Percentiles rank a stretch among this genome's conserved stretches.
Conservation (phyloP, 2,113 vertebrate species). For the Daphoenositta chrysoptera region DNA sequence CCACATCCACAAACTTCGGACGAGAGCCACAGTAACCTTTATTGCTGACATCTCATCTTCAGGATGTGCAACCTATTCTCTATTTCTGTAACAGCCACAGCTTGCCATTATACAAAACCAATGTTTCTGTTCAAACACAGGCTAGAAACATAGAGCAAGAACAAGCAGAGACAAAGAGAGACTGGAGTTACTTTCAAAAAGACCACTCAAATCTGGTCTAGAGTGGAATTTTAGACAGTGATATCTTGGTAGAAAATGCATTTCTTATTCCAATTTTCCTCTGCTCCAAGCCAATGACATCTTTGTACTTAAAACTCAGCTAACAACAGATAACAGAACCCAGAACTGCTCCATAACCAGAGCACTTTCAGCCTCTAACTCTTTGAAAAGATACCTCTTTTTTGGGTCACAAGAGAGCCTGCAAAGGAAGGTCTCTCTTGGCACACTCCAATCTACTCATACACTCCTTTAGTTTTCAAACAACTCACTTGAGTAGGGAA, state of each 20-base stretch:
- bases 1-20: not conserved
- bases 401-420: not conserved
- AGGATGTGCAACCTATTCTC: not conserved
- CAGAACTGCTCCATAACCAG: not conserved
- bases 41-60: not conserved
- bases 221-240: not conserved
- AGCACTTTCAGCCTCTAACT: not conserved
- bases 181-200: not conserved
- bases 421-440: not conserved
- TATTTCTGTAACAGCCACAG: not conserved
- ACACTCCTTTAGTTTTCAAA: not conserved
- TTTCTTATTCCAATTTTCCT: not conserved
- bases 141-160: not conserved
- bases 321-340: not conserved
- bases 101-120: not conserved
- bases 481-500: not conserved
- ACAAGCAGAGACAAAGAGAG: not conserved
- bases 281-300: not conserved
- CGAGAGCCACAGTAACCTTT: not conserved
- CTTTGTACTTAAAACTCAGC: not conserved
- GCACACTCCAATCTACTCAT: not conserved
- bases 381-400: not conserved
- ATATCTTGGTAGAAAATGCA: not conserved
- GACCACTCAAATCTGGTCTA: not conserved
- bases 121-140: not conserved